Evolutionary conservation across 92 coral and sea anemone species (phyloP).

Genomic region (Siderastrea radians): DNA sequence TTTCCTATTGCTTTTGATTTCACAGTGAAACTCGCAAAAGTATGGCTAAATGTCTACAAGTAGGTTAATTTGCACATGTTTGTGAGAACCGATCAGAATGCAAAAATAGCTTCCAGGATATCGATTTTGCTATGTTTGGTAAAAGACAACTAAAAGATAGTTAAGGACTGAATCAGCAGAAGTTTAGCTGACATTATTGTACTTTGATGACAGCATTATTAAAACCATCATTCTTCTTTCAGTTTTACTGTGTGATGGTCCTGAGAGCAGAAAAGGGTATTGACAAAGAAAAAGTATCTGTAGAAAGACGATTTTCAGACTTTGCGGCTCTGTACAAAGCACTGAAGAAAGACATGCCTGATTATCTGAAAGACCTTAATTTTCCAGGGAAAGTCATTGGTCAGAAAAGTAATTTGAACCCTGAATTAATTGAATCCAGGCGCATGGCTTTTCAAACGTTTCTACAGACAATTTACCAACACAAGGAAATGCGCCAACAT

Average conservation of each 20-base stretch:
- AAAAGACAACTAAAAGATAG: too few relatives aligned
- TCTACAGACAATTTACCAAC: constrained; percentile 68
- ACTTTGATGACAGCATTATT: not conserved
- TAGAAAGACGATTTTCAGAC: constrained; percentile 90
- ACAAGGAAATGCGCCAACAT: constrained; percentile 74
- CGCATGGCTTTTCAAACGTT: constrained; percentile 83
- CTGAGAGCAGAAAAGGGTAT: constrained; percentile 76
- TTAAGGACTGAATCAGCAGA: too few relatives aligned
- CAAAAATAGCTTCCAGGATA: too few relatives aligned
- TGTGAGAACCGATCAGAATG: too few relatives aligned
- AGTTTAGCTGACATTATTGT: not conserved
- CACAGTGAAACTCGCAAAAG: too few relatives aligned
- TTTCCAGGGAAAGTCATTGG: constrained; percentile 92
- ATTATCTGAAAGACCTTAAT: constrained; percentile 60
- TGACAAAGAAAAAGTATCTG: constrained; percentile 90
- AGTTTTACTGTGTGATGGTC: constrained; percentile 87
- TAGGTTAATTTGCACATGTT: too few relatives aligned
- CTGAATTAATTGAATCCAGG: constrained; percentile 71
- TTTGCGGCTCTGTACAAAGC: constrained; percentile 86
- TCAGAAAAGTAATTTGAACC: constrained; percentile 72
- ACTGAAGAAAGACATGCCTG: constrained; percentile 80
- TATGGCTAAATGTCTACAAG: too few relatives aligned
- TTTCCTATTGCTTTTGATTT: too few relatives aligned
- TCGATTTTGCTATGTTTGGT: too few relatives aligned
- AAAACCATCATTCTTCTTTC: not conserved